Evolutionary conservation across 2,113 vertebrate genomes (phyloP).

Genomic region (Neogobius melanostomus): DNA sequence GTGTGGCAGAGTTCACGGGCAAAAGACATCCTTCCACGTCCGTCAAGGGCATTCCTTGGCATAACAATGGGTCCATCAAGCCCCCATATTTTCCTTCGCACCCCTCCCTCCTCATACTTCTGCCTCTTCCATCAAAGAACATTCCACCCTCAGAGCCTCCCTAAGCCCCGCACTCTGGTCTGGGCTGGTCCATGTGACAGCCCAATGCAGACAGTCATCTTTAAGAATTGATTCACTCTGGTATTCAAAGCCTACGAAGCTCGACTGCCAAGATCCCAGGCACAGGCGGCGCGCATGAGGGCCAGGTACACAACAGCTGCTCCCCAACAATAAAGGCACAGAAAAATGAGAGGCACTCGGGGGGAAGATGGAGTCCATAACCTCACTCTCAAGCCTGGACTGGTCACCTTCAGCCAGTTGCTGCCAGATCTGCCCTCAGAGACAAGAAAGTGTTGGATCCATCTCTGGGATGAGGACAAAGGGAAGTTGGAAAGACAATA

Average conservation of each 20-base stretch:
- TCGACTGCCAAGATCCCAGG: constrained; percentile 75
- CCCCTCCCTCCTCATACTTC: constrained; percentile 72
- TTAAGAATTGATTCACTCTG: constrained; percentile 81
- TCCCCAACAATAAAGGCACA: constrained; percentile 71
- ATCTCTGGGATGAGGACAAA: constrained; percentile 48
- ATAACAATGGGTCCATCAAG: constrained; percentile 71
- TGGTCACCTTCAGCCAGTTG: constrained; percentile 81
- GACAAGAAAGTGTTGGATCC: constrained; percentile 46
- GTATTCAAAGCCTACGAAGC: constrained; percentile 75
- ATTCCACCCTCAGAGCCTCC: constrained; percentile 74
- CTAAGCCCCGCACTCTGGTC: constrained; percentile 73
- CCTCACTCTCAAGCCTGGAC: constrained; percentile 66
- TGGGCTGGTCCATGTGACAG: constrained; percentile 70
- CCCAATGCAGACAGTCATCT: constrained; percentile 74
- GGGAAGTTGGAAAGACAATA: constrained; percentile 45
- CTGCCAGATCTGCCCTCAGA: constrained; percentile 61
- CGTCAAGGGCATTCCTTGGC: constrained; percentile 76
- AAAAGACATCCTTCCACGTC: constrained; percentile 64
- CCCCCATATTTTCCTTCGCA: constrained; percentile 74
- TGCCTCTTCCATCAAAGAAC: constrained; percentile 75
- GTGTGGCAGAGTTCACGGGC: constrained; percentile 58
- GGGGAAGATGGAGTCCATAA: constrained; percentile 72
- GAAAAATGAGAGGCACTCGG: constrained; percentile 77
- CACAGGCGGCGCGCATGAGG: constrained; percentile 71
- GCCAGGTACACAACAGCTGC: constrained; percentile 81